Conservation (phyloP, 2,888 invertebrate species). For the Acrocyrtus sp. region DNA sequence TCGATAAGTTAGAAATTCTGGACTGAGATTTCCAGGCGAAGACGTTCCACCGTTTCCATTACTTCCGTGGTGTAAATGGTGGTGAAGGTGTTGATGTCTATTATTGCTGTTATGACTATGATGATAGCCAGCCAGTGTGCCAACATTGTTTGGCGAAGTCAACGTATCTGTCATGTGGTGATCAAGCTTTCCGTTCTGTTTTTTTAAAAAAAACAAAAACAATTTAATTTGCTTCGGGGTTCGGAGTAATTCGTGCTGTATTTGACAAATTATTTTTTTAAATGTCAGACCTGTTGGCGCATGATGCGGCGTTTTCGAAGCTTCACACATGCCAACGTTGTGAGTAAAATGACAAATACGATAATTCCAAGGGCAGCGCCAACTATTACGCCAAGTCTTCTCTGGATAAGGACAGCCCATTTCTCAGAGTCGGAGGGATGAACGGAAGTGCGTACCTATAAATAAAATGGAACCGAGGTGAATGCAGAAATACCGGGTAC, state of each 20-base stretch:
- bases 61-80: conserved; percentile 46
- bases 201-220: no score
- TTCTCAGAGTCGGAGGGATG: conserved; percentile 64
- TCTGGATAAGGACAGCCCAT: conserved; percentile 75
- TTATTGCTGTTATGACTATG: conserved; percentile 53
- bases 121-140: conserved; percentile 59
- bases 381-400: conserved; percentile 84
- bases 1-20: conserved; percentile 62
- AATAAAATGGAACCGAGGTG: conserved; percentile 20
- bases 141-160: conserved; percentile 60
- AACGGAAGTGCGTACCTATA: conserved; percentile 66
- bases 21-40: conserved; percentile 58
- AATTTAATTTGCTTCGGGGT: neutral
- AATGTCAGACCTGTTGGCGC: conserved; percentile 57
- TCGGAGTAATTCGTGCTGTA: neutral
- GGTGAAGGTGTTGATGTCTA: conserved; percentile 39
- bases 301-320: conserved; percentile 79
- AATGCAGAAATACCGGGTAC: no score
- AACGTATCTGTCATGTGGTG: conserved; percentile 60
- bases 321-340: conserved; percentile 86
- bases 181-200: conserved; percentile 62
- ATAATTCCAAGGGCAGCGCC: conserved; percentile 88
- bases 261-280: neutral
- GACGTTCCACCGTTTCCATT: conserved; percentile 58
- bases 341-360: conserved; percentile 84